Percentiles rank a stretch among this genome's conserved stretches.
Conservation (phyloP, 2,888 invertebrate species). For the Erpobdella octoculata region DNA sequence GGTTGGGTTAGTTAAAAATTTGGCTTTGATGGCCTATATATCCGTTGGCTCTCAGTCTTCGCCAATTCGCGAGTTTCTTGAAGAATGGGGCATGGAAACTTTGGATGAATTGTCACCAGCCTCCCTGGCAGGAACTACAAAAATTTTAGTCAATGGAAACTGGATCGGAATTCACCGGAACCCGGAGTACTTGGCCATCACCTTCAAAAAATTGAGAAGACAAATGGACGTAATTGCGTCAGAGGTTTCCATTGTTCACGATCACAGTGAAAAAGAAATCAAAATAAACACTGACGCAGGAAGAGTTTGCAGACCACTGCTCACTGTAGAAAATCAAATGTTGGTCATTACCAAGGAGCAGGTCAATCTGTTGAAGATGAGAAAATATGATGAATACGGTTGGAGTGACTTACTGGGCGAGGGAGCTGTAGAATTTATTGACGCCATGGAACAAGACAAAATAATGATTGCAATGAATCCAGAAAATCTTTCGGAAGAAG, state of each 20-base stretch:
- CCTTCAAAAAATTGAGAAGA: conserved; percentile 83
- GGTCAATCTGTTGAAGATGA: conserved; percentile 88
- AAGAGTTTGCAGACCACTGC: conserved; percentile 87
- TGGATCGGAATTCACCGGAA: conserved; percentile 96
- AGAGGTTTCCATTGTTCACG: conserved; percentile 98
- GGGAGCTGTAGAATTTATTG: conserved; percentile 97
- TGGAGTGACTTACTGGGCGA: conserved; percentile 63
- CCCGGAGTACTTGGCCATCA: conserved; percentile 96
- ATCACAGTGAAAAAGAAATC: conserved; percentile 95
- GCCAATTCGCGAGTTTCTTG: conserved; percentile 98
- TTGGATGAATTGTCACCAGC: conserved; percentile 98
- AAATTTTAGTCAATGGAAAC: conserved; percentile 98
- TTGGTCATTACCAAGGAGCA: conserved; percentile 84
- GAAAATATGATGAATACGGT: conserved; percentile 85
- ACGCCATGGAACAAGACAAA: conserved; percentile 96
- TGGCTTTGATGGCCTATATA: conserved; percentile 98
- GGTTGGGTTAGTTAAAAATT: conserved; percentile 87
- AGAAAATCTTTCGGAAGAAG: conserved; percentile 83
- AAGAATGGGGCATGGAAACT: conserved; percentile 99
- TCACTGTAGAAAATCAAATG: conserved; percentile 92
- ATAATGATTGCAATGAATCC: conserved; percentile 99
- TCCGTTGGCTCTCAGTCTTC: conserved; percentile 98
- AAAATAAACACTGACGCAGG: conserved; percentile 98
- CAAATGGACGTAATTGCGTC: conserved; percentile 99
- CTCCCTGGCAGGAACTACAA: conserved; percentile 95